Conservation (phyloP, 2,888 invertebrate species). For the Incurvaria masculella region DNA sequence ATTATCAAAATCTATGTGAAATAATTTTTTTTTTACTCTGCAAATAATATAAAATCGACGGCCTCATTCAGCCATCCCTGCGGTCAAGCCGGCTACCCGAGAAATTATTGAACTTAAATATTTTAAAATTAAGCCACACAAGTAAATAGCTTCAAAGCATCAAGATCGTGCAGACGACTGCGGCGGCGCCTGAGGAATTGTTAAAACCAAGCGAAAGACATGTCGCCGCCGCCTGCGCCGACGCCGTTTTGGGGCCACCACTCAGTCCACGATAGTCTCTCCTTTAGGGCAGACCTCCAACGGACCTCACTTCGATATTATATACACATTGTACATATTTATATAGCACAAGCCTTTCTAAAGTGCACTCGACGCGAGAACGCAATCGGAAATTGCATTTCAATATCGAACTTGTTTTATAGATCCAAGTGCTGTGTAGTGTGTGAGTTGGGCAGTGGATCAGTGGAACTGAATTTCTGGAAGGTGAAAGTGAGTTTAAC, state of each 20-base stretch:
- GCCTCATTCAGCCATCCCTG: no score
- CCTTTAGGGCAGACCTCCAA: not conserved
- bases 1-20: no score
- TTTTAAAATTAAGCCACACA: no score
- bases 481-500: not conserved
- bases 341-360: no score
- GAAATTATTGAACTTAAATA: no score
- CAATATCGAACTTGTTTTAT: not conserved
- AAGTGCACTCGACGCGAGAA: not conserved
- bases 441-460: not conserved
- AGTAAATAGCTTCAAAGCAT: not conserved
- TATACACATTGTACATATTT: not conserved
- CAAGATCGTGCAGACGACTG: not conserved
- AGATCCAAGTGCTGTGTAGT: not conserved
- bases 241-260: not conserved
- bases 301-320: not conserved
- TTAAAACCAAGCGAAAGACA: not conserved
- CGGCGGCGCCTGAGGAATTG: not conserved
- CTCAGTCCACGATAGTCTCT: not conserved
- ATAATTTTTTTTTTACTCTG: no score
- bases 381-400: not conserved
- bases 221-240: not conserved
- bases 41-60: no score
- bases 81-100: no score
- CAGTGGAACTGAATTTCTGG: not conserved